These are phyloP conservation scores for Peromyscus aztecus DNA, from an alignment of 2,797 vertebrate genomes.

Conservation along the genomic window DNA sequence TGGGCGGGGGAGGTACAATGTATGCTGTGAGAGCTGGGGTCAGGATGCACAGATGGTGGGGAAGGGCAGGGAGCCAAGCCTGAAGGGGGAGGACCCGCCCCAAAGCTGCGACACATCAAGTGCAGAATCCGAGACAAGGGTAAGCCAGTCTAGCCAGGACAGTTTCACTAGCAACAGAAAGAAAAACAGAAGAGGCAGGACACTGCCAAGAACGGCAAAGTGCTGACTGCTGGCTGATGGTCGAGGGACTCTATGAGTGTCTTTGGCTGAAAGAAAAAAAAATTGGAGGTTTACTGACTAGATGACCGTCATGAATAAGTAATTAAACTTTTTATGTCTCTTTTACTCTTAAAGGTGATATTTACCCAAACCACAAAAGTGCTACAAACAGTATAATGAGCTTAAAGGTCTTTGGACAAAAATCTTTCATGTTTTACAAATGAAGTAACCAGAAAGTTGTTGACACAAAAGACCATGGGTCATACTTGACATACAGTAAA, in stretches of 20 bases:
- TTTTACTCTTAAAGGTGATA: conserved; percentile 50
- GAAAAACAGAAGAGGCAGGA: conserved; percentile 25
- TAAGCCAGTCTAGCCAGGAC: neutral
- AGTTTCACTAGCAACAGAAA: conserved; percentile 10
- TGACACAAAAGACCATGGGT: neutral
- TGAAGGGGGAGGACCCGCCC: neutral
- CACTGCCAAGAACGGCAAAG: neutral
- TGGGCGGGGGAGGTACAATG: neutral
- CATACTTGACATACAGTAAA: neutral
- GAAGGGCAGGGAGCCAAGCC: neutral
- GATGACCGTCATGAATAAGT: conserved; percentile 34
- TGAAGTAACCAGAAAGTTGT: conserved; percentile 21
- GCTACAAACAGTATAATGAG: conserved; percentile 7
- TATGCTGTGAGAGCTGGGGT: neutral
- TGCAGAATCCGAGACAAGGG: neutral
- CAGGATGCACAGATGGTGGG: neutral
- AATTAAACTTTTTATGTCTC: conserved; percentile 26
- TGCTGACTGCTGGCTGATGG: neutral
- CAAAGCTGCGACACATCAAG: neutral
- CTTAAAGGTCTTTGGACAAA: conserved; percentile 58
- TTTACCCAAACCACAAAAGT: neutral
- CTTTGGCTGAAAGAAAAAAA: conserved; percentile 37
- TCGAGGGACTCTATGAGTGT: conserved; percentile 8
- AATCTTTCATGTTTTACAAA: conserved; percentile 54
- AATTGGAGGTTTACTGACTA: neutral